A percentile compares a stretch with the other conserved stretches of the same genome.
These are phyloP conservation scores for Nymphalis c-album DNA, from an alignment of 2,888 invertebrate genomes.

Conservation along the genomic window DNA sequence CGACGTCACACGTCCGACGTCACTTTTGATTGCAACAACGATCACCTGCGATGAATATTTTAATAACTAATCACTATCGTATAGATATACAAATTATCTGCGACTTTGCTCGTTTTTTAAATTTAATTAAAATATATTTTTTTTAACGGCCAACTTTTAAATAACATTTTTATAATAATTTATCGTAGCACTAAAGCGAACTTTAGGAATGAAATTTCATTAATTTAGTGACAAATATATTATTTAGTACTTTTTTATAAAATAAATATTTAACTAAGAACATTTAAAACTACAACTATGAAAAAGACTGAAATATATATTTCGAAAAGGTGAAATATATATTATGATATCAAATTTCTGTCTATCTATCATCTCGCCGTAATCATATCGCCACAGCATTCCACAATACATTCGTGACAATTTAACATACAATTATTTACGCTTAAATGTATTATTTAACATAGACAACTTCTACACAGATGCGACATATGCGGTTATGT, in stretches of 20 bases:
- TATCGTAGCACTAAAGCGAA: too few species aligned
- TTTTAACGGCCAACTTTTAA: too few species aligned
- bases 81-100: too few species aligned
- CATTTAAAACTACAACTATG: too few species aligned
- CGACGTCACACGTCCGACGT: too few species aligned
- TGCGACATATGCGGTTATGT: constrained; percentile 38
- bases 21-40: background rate
- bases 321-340: background rate
- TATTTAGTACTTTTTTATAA: too few species aligned
- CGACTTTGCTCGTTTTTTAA: too few species aligned
- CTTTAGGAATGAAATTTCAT: too few species aligned
- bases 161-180: too few species aligned
- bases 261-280: too few species aligned
- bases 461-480: constrained; percentile 16
- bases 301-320: background rate
- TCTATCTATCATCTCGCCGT: background rate
- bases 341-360: background rate
- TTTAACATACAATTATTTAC: constrained; percentile 30
- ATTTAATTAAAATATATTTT: too few species aligned
- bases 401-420: constrained; percentile 17
- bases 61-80: background rate
- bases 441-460: constrained; percentile 31
- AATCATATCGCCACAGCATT: constrained; percentile 3
- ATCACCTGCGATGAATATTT: background rate
- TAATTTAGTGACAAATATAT: too few species aligned